A percentile compares a stretch with the other conserved stretches of the same genome.
phyloP scores from a whole-genome alignment of 2,797 vertebrate genomes.

The Novumbra hubbsi region DNA sequence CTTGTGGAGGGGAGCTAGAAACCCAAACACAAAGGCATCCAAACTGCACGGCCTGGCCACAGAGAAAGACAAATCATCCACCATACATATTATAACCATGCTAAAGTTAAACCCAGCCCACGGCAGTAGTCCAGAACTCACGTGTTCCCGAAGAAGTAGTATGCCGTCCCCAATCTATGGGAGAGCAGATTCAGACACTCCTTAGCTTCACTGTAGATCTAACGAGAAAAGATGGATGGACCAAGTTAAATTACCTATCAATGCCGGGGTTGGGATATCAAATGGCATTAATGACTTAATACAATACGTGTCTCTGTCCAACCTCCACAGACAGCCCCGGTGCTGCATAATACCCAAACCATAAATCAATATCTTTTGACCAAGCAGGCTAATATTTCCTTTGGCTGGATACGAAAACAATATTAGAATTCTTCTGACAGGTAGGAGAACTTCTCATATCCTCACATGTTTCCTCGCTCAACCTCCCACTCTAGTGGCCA shows the following conservation, averaged over 20 bases:
- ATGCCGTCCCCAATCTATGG: slow-evolving; percentile 85
- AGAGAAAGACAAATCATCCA: slow-evolving; percentile 17
- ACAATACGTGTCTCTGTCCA: neutral
- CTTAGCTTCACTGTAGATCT: slow-evolving; percentile 98
- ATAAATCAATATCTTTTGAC: no score
- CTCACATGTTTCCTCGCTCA: no score
- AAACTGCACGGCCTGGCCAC: slow-evolving; percentile 86
- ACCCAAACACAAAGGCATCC: slow-evolving; percentile 96
- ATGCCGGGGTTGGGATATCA: neutral
- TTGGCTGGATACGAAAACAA: no score
- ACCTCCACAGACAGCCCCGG: neutral
- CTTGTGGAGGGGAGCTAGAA: slow-evolving; percentile 90
- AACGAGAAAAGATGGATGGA: slow-evolving; percentile 18
- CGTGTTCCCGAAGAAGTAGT: slow-evolving; percentile 93
- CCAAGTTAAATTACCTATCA: slow-evolving; percentile 6
- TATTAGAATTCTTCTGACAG: no score
- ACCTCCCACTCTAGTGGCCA: no score
- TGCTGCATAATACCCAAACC: no score
- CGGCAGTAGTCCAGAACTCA: slow-evolving; percentile 72
- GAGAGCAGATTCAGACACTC: slow-evolving; percentile 97
- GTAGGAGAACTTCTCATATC: no score
- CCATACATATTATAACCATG: neutral
- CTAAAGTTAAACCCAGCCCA: neutral
- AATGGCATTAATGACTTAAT: neutral
- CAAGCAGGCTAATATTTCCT: no score